phyloP scores from a whole-genome alignment of 2,888 invertebrate genomes.

The Allacma fusca region DNA sequence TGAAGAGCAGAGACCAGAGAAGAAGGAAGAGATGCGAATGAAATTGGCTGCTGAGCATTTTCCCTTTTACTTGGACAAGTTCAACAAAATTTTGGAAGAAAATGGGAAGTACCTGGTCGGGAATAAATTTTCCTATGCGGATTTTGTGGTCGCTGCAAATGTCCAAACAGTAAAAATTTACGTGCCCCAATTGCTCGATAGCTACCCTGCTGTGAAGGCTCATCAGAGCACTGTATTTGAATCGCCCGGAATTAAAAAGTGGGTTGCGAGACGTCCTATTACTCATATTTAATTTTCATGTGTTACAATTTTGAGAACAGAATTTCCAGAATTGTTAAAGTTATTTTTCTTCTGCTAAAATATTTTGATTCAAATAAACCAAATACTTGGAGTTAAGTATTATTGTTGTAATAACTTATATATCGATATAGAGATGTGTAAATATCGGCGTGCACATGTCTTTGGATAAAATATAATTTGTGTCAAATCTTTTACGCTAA shows the following conservation, averaged over 20 bases:
- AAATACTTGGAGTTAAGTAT: too few species aligned
- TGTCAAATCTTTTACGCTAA: too few species aligned
- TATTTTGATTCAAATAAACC: too few species aligned
- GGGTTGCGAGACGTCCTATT: conserved; percentile 36
- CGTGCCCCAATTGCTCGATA: conserved; percentile 11
- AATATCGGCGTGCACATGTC: too few species aligned
- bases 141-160: conserved; percentile 30
- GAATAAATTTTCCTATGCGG: conserved; percentile 39
- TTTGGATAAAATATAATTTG: too few species aligned
- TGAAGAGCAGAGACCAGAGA: conserved; percentile 9
- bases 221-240: conserved; percentile 36
- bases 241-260: conserved; percentile 32
- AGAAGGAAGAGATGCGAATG: conserved; percentile 25
- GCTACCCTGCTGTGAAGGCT: background rate
- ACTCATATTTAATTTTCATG: conserved; percentile 34
- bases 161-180: conserved; percentile 7
- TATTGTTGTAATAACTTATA: too few species aligned
- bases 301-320: too few species aligned
- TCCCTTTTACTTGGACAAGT: conserved; percentile 13
- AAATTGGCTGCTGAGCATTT: conserved; percentile 9
- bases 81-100: conserved; percentile 16
- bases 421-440: too few species aligned
- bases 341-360: too few species aligned
- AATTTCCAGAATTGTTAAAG: too few species aligned
- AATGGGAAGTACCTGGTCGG: conserved; percentile 31